phyloP scores from a whole-genome alignment of 2,888 invertebrate genomes.

The Andrena dorsata region DNA sequence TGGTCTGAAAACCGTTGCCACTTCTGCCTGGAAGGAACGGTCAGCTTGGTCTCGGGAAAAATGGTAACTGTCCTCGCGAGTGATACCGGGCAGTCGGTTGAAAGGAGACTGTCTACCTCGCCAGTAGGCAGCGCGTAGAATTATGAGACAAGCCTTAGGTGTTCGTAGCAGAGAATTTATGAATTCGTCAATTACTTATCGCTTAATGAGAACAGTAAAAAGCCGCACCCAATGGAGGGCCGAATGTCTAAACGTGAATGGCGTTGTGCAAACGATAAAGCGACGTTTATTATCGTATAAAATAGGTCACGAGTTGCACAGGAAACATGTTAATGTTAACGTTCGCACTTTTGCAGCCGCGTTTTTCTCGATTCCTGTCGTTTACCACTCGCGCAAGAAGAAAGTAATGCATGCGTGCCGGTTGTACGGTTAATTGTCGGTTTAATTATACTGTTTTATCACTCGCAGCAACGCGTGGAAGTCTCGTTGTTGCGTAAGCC shows the following conservation, averaged over 20 bases:
- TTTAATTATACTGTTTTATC: neutral
- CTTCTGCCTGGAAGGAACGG: too few relatives aligned
- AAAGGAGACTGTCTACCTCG: too few relatives aligned
- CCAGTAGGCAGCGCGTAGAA: too few relatives aligned
- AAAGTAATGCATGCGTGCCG: conserved; percentile 7
- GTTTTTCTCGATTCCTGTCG: neutral
- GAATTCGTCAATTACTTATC: neutral
- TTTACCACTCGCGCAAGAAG: neutral
- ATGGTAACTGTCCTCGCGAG: neutral
- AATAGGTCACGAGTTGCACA: conserved; percentile 6
- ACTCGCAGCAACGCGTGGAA: neutral
- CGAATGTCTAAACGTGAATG: conserved; percentile 12
- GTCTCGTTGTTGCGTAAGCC: neutral
- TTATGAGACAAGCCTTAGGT: neutral
- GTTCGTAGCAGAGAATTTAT: neutral
- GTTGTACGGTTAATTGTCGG: neutral
- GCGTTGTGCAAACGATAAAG: conserved; percentile 19
- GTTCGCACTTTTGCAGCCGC: neutral
- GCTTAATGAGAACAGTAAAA: neutral
- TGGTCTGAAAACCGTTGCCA: too few relatives aligned
- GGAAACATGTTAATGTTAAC: conserved; percentile 18
- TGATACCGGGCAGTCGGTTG: neutral
- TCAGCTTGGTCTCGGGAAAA: neutral
- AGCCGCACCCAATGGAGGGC: neutral
- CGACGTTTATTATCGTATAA: conserved; percentile 28